Percentiles rank a stretch among this genome's conserved stretches.
Conservation (phyloP, 1,140 invertebrate genomes). For the Reticulitermes speratus region DNA sequence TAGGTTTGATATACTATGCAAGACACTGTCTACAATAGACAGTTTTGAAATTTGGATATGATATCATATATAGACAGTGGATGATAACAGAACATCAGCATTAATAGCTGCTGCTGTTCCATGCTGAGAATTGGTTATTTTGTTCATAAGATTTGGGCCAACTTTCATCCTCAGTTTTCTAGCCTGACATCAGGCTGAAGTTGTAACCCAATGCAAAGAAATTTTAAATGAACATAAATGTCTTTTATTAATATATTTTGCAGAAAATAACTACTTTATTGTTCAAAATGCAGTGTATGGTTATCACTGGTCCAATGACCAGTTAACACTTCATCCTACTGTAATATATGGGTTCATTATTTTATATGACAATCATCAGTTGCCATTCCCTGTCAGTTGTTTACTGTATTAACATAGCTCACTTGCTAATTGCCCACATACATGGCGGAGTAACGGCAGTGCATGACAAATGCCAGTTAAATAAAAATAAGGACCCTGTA, state of each 20-base stretch:
- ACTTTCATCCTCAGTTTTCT: not conserved
- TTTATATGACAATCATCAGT: not conserved
- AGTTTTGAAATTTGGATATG: too few species aligned
- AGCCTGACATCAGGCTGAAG: not conserved
- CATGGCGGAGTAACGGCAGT: not conserved
- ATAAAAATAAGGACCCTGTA: too few species aligned
- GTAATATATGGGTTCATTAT: not conserved
- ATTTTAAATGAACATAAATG: not conserved
- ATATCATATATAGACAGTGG: not conserved
- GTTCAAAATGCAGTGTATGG: conserved; percentile 40
- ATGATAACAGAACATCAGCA: not conserved
- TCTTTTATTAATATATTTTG: conserved; percentile 36
- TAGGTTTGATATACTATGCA: too few species aligned
- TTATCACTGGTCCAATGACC: conserved; percentile 39
- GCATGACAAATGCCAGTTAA: not conserved
- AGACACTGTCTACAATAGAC: too few species aligned
- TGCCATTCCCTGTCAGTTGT: conserved; percentile 34
- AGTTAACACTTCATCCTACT: conserved; percentile 38
- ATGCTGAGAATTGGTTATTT: not conserved
- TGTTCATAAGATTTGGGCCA: not conserved
- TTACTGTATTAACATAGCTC: conserved; percentile 34
- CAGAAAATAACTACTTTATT: conserved; percentile 41
- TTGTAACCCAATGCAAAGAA: not conserved
- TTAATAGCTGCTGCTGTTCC: not conserved
- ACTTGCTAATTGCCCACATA: conserved; percentile 35